Percentiles rank a stretch among this genome's conserved stretches.
These are phyloP conservation scores for Platanista minor DNA, from an alignment of 2,113 vertebrate genomes.

Conservation along the genomic window DNA sequence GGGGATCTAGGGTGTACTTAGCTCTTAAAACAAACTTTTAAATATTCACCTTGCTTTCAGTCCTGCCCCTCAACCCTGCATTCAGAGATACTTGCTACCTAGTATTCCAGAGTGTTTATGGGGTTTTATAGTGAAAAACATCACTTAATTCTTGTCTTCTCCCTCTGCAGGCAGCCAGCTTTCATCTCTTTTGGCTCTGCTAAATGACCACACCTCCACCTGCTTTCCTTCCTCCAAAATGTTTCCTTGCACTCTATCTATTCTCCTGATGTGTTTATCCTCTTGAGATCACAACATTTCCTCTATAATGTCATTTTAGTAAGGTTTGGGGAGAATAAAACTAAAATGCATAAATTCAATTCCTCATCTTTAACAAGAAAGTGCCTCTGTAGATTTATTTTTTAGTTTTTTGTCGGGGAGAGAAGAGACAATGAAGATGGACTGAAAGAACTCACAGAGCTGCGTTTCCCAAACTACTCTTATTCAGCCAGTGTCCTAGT, in stretches of 20 bases:
- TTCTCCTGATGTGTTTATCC: not conserved
- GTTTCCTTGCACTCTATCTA: not conserved
- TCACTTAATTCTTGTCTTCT: not conserved
- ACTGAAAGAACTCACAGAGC: not conserved
- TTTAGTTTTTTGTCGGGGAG: not conserved
- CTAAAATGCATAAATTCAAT: not conserved
- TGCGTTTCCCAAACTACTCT: not conserved
- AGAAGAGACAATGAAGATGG: not conserved
- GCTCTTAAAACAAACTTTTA: not conserved
- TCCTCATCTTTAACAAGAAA: not conserved
- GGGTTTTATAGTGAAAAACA: not conserved
- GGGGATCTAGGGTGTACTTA: not conserved
- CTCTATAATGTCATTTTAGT: not conserved
- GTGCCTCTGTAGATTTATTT: not conserved
- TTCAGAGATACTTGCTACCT: not conserved
- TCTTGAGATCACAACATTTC: not conserved
- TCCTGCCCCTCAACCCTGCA: not conserved
- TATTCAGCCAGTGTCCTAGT: not conserved
- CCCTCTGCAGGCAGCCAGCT: not conserved
- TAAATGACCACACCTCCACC: not conserved
- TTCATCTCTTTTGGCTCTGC: not conserved
- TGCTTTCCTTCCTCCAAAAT: not conserved
- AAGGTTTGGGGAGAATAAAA: not conserved
- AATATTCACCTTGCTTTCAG: not conserved
- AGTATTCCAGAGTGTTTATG: not conserved